Conservation (phyloP, 2,888 invertebrate genomes). For the Teleogryllus oceanicus region DNA sequence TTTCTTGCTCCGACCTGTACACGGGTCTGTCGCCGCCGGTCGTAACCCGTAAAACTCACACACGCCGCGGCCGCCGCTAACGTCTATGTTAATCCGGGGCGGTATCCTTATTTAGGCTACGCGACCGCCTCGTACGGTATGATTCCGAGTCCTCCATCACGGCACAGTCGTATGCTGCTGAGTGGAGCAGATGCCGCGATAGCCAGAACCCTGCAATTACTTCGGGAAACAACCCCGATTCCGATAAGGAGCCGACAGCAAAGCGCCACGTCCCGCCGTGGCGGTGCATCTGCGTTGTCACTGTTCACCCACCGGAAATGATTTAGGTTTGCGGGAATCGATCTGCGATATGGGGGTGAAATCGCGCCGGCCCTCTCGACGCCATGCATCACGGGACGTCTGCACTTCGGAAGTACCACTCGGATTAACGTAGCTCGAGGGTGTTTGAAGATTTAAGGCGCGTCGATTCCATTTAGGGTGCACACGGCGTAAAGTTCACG, state of each 20-base stretch:
- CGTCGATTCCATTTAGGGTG: neutral
- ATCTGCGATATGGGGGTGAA: neutral
- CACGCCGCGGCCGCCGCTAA: neutral
- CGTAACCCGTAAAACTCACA: conserved; percentile 1
- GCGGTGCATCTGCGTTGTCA: neutral
- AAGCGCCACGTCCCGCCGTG: neutral
- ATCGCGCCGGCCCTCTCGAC: neutral
- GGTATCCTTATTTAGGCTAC: neutral
- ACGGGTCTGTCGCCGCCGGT: neutral
- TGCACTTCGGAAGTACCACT: neutral
- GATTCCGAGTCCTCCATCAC: neutral
- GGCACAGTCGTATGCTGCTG: neutral
- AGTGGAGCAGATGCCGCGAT: conserved; percentile 9
- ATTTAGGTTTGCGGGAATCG: neutral
- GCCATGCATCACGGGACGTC: neutral
- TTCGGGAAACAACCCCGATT: neutral
- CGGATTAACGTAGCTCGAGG: neutral
- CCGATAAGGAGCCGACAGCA: neutral
- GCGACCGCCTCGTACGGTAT: neutral
- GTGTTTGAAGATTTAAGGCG: neutral
- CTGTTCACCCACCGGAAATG: neutral
- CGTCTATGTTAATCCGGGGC: conserved; percentile 9
- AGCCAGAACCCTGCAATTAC: neutral
- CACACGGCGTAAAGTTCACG: neutral
- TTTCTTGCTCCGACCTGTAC: neutral